phyloP scores from a whole-genome alignment of 2,797 vertebrate species.

The Strix occidentalis region DNA sequence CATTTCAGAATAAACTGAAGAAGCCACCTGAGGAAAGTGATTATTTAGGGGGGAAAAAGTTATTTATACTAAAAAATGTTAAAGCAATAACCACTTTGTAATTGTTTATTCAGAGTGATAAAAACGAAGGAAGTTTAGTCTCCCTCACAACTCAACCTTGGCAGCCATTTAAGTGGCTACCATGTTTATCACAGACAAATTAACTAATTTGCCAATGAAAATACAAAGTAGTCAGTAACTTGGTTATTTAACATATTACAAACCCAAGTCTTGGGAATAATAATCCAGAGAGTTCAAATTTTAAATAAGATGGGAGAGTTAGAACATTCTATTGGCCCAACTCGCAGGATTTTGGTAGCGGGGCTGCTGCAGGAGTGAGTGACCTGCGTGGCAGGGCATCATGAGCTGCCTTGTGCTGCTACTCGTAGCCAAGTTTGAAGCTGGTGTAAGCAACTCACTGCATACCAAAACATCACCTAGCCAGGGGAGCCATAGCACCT shows the following conservation, averaged over 20 bases:
- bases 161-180: not conserved
- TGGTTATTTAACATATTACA: not conserved
- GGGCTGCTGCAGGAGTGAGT: not conserved
- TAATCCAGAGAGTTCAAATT: not conserved
- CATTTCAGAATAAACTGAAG: not conserved
- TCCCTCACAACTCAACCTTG: not conserved
- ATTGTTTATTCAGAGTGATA: not conserved
- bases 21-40: not conserved
- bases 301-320: not conserved
- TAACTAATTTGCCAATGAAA: not conserved
- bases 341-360: not conserved
- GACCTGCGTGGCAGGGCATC: not conserved
- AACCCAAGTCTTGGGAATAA: not conserved
- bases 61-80: not conserved
- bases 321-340: not conserved
- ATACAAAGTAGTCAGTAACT: not conserved
- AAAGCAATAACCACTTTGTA: not conserved
- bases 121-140: not conserved
- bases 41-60: not conserved
- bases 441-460: not conserved
- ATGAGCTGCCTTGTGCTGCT: not conserved
- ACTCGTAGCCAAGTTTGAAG: not conserved
- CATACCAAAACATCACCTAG: fast-evolving
- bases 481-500: not conserved
- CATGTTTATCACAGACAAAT: not conserved